phyloP scores from a whole-genome alignment of 2,888 invertebrate genomes.

The Salpingus planirostris region DNA sequence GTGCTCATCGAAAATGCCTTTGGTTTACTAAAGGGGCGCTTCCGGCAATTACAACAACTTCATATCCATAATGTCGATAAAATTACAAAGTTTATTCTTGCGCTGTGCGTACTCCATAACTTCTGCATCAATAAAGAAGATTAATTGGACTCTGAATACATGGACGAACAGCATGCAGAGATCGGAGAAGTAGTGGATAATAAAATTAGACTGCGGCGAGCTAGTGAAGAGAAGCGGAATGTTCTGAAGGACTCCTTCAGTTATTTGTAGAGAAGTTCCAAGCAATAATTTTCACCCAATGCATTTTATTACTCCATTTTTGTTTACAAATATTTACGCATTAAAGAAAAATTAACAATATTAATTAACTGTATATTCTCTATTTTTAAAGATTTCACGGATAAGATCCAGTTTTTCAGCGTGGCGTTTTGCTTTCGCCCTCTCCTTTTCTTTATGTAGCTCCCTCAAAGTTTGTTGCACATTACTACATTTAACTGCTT shows the following conservation, averaged over 20 bases:
- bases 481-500: too few relatives aligned
- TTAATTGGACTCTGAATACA: not conserved
- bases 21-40: slow-evolving; percentile 23
- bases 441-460: not conserved
- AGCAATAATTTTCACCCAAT: too few relatives aligned
- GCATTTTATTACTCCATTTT: too few relatives aligned
- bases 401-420: not conserved
- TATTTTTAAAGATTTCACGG: not conserved
- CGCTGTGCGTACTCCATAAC: slow-evolving; percentile 23
- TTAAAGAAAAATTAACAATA: too few relatives aligned
- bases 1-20: slow-evolving; percentile 30
- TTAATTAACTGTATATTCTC: too few relatives aligned
- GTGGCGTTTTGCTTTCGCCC: not conserved
- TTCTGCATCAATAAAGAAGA: slow-evolving; percentile 21
- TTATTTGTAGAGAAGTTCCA: too few relatives aligned
- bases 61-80: slow-evolving; percentile 12
- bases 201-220: not conserved
- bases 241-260: too few relatives aligned
- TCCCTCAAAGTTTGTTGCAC: not conserved
- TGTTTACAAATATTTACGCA: too few relatives aligned
- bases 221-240: not conserved
- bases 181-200: not conserved
- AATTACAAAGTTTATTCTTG: slow-evolving; percentile 19
- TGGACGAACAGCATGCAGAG: not conserved
- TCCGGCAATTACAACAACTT: slow-evolving; percentile 13